phyloP scores from a whole-genome alignment of 2,888 invertebrate species.

The Hypomecis atomaria region DNA sequence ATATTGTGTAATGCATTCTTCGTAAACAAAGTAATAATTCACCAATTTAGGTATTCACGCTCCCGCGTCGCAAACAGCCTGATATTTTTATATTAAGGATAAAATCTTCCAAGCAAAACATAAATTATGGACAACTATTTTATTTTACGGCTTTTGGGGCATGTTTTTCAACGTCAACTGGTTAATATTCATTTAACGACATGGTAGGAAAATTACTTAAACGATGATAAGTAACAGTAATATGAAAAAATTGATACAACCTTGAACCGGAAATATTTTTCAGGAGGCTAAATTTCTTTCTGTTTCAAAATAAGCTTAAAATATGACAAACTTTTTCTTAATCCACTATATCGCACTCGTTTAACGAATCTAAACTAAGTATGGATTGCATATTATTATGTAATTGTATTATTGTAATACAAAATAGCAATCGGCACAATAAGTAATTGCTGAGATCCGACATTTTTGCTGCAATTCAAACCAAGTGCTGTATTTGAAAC shows the following conservation, averaged over 20 bases:
- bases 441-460: too few species aligned
- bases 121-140: constrained; percentile 21
- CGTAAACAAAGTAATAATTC: constrained; percentile 53
- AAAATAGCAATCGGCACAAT: too few species aligned
- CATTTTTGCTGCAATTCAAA: too few species aligned
- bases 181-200: constrained; percentile 3
- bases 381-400: too few species aligned
- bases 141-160: background rate
- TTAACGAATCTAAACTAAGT: too few species aligned
- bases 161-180: constrained; percentile 2
- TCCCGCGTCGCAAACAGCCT: constrained; percentile 11
- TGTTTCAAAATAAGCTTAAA: too few species aligned
- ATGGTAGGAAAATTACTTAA: background rate
- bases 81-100: constrained; percentile 23
- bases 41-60: constrained; percentile 27
- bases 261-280: too few species aligned
- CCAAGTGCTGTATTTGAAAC: constrained; percentile 5
- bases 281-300: too few species aligned
- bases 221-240: background rate
- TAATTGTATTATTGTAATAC: too few species aligned
- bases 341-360: too few species aligned
- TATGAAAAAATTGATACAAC: too few species aligned
- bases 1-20: constrained; percentile 30
- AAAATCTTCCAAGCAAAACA: constrained; percentile 14
- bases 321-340: too few species aligned